Evolutionary conservation across 2,113 vertebrate species (phyloP).

Genomic region (Microcebus griseorufus): DNA sequence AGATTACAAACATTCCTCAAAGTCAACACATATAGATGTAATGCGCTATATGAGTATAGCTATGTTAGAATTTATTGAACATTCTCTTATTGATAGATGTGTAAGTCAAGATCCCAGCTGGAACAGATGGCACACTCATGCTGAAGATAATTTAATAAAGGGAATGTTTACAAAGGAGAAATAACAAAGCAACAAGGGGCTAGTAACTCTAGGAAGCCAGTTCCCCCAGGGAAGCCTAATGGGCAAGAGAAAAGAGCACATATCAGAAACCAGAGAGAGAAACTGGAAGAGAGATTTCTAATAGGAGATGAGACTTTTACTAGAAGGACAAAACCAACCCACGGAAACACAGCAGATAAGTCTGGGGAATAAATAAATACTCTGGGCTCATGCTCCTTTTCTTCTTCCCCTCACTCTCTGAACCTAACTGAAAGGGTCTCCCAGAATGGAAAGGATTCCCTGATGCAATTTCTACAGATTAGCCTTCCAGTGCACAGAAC

Average conservation of each 20-base stretch:
- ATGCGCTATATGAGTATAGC: background rate
- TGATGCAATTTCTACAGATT: background rate
- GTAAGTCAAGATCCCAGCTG: background rate
- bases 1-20: background rate
- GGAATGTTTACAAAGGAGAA: background rate
- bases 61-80: background rate
- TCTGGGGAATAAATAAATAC: background rate
- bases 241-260: background rate
- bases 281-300: background rate
- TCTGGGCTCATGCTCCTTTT: background rate
- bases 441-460: background rate
- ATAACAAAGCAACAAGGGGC: background rate
- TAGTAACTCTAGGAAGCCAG: background rate
- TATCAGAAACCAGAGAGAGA: background rate
- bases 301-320: background rate
- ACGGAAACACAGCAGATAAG: background rate
- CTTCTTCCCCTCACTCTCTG: background rate
- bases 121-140: background rate
- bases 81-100: background rate
- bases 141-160: background rate
- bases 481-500: background rate
- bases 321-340: background rate
- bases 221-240: background rate
- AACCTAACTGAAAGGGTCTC: background rate
- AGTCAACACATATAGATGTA: background rate